Evolutionary conservation across 2,797 vertebrate species (phyloP).

Genomic region (Sylvia borin): DNA sequence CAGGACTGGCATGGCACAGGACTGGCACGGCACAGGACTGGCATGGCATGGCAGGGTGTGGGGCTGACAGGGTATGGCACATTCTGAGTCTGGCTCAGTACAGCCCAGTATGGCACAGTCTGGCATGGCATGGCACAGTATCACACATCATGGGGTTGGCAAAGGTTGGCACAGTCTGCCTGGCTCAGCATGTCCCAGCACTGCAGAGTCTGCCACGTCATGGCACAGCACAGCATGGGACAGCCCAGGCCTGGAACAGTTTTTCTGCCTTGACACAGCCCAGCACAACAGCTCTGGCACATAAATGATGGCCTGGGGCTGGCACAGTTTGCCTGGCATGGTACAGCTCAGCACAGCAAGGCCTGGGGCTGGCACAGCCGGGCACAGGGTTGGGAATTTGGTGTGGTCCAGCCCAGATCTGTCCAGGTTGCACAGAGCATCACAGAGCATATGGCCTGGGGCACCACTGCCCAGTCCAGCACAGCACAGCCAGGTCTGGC

Average conservation of each 20-base stretch:
- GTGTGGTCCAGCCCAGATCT: neutral
- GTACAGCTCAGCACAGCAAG: neutral
- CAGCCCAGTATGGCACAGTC: neutral
- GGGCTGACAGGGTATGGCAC: too few species aligned
- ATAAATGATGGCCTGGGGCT: neutral
- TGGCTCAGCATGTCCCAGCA: neutral
- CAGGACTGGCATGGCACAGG: too few species aligned
- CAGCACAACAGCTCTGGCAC: neutral
- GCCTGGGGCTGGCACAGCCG: neutral
- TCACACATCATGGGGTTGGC: neutral
- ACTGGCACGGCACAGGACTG: too few species aligned
- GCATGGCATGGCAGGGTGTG: accelerated
- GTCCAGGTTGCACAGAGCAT: neutral
- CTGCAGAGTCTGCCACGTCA: neutral
- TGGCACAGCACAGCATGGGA: neutral
- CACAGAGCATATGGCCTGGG: neutral
- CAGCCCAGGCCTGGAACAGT: neutral
- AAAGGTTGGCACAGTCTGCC: neutral
- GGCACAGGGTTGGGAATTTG: neutral
- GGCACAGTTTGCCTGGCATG: neutral
- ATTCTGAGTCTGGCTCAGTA: neutral
- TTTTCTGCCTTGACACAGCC: neutral
- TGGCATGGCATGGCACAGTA: neutral
- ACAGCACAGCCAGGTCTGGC: neutral
- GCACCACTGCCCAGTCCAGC: neutral